phyloP scores from a whole-genome alignment of 1,140 invertebrate genomes.

The Aphelenchoides fujianensis region DNA sequence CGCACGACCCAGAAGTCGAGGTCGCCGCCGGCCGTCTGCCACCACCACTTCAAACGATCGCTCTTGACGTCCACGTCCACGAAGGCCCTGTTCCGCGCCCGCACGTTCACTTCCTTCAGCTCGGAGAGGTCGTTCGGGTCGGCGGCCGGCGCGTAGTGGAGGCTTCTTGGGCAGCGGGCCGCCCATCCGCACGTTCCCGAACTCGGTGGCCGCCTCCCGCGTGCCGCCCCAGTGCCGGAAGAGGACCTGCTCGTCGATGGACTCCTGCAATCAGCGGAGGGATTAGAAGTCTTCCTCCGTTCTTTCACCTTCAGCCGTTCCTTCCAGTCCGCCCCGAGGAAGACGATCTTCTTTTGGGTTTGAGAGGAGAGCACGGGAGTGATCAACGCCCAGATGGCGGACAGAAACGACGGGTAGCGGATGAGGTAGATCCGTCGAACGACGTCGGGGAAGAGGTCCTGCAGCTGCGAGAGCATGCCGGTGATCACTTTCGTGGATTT shows the following conservation, averaged over 20 bases:
- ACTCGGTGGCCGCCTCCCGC: slow-evolving; percentile 30
- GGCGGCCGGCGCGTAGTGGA: slow-evolving; percentile 20
- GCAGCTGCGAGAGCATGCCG: slow-evolving; percentile 42
- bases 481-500: slow-evolving; percentile 44
- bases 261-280: slow-evolving; percentile 32
- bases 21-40: slow-evolving; percentile 40
- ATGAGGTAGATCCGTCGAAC: slow-evolving; percentile 48
- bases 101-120: slow-evolving; percentile 35
- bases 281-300: slow-evolving; percentile 13
- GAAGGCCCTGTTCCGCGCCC: slow-evolving; percentile 30
- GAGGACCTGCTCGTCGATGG: slow-evolving; percentile 42
- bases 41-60: slow-evolving; percentile 46
- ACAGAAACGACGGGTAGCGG: slow-evolving; percentile 38
- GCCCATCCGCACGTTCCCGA: slow-evolving; percentile 50
- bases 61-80: slow-evolving; percentile 36
- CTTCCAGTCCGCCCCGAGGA: slow-evolving; percentile 52
- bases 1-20: slow-evolving; percentile 38
- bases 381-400: slow-evolving; percentile 44
- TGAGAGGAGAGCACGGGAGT: slow-evolving; percentile 45
- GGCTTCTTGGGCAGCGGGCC: slow-evolving; percentile 37
- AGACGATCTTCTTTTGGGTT: slow-evolving; percentile 50
- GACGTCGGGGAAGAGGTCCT: slow-evolving; percentile 53
- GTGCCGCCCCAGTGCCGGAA: slow-evolving; percentile 51
- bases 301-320: slow-evolving; percentile 34
- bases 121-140: slow-evolving; percentile 33